Conservation (phyloP, 2,797 vertebrate species). For the Myotis vivesi region DNA sequence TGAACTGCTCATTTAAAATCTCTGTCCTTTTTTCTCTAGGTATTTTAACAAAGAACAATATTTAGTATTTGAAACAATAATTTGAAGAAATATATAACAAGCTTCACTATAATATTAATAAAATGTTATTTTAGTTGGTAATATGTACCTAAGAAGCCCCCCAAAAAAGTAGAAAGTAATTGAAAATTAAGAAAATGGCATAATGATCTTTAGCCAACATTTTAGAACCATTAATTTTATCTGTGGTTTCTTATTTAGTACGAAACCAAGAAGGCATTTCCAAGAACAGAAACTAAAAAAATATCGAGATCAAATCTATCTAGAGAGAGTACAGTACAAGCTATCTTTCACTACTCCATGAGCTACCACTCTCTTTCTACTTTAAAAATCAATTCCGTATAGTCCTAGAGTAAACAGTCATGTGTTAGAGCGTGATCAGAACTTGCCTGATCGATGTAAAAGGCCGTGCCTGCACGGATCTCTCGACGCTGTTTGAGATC, state of each 20-base stretch:
- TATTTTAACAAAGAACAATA: slow-evolving; percentile 32
- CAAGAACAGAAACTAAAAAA: neutral
- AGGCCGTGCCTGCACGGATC: slow-evolving; percentile 94
- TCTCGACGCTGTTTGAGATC: slow-evolving; percentile 98
- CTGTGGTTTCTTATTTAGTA: neutral
- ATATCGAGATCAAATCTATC: slow-evolving; percentile 9
- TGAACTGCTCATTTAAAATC: neutral
- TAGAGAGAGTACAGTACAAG: neutral
- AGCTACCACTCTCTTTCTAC: slow-evolving; percentile 8
- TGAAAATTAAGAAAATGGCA: neutral
- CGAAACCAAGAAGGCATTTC: slow-evolving; percentile 27
- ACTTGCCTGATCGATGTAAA: slow-evolving; percentile 96
- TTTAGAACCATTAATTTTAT: neutral
- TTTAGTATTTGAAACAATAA: slow-evolving; percentile 11
- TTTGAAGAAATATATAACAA: neutral
- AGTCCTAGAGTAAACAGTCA: neutral
- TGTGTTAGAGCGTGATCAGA: neutral
- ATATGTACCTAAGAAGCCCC: neutral
- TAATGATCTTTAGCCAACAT: neutral
- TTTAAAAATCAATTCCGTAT: slow-evolving; percentile 7
- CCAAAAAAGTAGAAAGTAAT: neutral
- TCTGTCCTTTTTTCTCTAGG: neutral
- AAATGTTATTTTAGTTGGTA: slow-evolving; percentile 18
- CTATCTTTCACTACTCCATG: neutral
- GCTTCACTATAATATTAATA: slow-evolving; percentile 37